Evolutionary conservation across 2,888 invertebrate species (phyloP).

Genomic region (Acanthococcus lagerstroemiae): DNA sequence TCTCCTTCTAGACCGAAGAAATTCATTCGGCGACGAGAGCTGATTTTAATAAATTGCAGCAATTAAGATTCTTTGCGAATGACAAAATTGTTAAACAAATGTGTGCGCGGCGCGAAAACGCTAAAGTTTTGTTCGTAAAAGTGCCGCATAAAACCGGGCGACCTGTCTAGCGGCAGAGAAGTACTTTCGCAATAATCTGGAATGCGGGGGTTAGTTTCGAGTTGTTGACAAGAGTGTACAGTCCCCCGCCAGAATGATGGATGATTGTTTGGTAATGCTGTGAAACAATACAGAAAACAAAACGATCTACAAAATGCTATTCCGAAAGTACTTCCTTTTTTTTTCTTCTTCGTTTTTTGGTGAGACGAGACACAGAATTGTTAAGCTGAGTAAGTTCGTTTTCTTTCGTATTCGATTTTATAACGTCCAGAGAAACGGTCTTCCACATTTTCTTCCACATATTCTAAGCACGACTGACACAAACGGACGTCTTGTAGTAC

Average conservation of each 20-base stretch:
- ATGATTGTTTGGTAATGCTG: conserved; percentile 27
- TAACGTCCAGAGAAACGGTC: no score
- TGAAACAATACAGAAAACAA: conserved; percentile 14
- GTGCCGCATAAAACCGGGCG: neutral
- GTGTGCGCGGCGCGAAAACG: conserved; percentile 10
- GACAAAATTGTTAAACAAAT: conserved; percentile 29
- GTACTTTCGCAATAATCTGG: conserved; percentile 24
- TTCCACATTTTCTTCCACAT: no score
- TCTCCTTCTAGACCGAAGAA: no score
- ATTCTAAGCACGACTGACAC: no score
- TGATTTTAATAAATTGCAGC: conserved; percentile 23
- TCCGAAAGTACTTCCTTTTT: neutral
- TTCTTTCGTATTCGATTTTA: no score
- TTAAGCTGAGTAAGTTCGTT: no score
- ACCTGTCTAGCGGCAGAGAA: neutral
- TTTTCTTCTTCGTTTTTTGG: no score
- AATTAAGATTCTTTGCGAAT: conserved; percentile 29
- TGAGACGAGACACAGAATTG: no score
- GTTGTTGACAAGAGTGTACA: conserved; percentile 18
- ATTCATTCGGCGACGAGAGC: neutral
- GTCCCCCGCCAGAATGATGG: conserved; percentile 11
- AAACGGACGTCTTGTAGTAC: no score
- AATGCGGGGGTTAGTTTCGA: conserved; percentile 23
- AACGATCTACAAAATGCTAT: neutral
- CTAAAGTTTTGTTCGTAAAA: neutral